These are phyloP conservation scores for Sebastes matsubarae DNA, from an alignment of 2,797 vertebrate species.

Conservation along the genomic window DNA sequence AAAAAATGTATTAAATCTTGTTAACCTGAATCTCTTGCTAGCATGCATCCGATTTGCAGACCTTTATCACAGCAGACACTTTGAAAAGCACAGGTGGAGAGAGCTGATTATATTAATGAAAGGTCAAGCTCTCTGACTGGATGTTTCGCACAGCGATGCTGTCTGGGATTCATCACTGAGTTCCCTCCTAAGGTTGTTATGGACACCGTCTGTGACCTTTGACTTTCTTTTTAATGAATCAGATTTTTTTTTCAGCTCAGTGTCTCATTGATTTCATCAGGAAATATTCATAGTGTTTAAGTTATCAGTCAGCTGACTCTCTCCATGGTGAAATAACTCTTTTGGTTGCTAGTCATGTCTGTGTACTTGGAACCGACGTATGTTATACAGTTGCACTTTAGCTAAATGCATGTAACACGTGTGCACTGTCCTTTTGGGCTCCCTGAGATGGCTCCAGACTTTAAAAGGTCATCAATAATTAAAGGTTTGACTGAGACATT, in stretches of 20 bases:
- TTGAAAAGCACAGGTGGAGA: neutral
- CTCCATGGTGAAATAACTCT: neutral
- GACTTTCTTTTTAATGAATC: neutral
- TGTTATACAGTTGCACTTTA: neutral
- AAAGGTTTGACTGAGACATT: neutral
- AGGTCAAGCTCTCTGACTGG: neutral
- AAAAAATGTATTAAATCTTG: neutral
- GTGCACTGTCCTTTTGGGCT: neutral
- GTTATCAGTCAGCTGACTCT: neutral
- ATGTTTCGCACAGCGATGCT: neutral
- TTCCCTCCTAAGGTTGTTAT: neutral
- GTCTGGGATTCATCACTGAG: neutral
- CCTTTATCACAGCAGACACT: neutral
- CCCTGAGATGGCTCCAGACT: neutral
- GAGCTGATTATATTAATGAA: neutral
- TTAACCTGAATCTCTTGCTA: neutral
- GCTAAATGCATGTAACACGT: neutral
- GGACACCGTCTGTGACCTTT: neutral
- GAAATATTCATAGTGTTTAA: neutral
- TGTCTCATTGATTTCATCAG: neutral
- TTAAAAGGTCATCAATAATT: conserved; percentile 13
- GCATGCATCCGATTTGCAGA: neutral
- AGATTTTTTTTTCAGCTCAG: neutral
- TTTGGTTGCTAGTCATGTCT: neutral
- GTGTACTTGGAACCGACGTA: neutral